Conservation (phyloP, 2,888 invertebrate genomes). For the Trichopoda pennipes region DNA sequence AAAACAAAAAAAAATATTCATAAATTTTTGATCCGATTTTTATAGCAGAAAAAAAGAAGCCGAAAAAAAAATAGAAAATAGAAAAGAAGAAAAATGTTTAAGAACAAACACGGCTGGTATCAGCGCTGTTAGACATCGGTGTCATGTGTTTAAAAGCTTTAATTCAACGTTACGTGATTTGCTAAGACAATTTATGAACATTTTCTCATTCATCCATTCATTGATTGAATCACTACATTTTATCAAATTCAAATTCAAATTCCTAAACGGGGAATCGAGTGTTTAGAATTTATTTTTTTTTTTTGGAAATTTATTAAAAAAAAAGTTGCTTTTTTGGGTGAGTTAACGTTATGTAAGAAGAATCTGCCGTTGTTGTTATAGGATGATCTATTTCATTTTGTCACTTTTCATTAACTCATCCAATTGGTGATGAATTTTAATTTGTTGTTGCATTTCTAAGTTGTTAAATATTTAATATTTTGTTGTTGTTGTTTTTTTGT, state of each 20-base stretch:
- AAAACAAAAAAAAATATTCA: background rate
- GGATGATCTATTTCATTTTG: slow-evolving; percentile 49
- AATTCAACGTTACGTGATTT: slow-evolving; percentile 42
- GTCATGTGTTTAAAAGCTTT: slow-evolving; percentile 30
- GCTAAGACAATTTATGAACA: slow-evolving; percentile 15
- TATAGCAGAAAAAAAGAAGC: background rate
- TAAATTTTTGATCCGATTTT: slow-evolving; percentile 10
- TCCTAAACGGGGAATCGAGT: background rate
- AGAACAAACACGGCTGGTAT: slow-evolving; percentile 1
- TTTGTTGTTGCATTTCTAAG: slow-evolving; percentile 19
- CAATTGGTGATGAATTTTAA: too few species aligned
- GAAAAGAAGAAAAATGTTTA: background rate
- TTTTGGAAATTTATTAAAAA: background rate
- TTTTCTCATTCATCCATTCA: slow-evolving; percentile 23
- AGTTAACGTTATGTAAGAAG: slow-evolving; percentile 53
- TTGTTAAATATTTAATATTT: slow-evolving; percentile 15
- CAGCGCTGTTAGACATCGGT: slow-evolving; percentile 21
- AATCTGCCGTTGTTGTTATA: slow-evolving; percentile 44
- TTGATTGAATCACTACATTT: slow-evolving; percentile 13
- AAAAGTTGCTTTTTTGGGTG: background rate
- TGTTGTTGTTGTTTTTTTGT: too few species aligned
- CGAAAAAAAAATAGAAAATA: too few species aligned
- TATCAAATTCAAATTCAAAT: too few species aligned
- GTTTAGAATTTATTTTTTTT: background rate
- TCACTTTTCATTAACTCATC: slow-evolving; percentile 47